Evolutionary conservation across 1,140 invertebrate species (phyloP).

Genomic region (Penaeus japonicus): DNA sequence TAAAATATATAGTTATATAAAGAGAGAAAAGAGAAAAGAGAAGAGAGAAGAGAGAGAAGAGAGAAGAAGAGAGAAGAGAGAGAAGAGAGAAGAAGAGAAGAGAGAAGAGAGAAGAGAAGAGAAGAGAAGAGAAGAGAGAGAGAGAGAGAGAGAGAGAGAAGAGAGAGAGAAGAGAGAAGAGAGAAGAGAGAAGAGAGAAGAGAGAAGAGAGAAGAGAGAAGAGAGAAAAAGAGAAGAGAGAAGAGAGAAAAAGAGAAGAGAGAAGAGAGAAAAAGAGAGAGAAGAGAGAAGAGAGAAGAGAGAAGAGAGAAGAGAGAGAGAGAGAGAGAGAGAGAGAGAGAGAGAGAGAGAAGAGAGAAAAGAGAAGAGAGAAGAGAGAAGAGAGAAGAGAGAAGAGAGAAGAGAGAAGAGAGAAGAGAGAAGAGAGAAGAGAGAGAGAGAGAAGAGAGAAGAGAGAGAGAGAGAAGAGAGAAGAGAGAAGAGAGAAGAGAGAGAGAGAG

Average conservation of each 20-base stretch:
- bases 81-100: too few species aligned
- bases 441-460: background rate
- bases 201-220: background rate
- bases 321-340: background rate
- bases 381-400: background rate
- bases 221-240: too few species aligned
- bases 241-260: background rate
- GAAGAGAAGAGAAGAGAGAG: background rate
- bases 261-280: background rate
- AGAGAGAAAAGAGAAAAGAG: background rate
- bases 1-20: background rate
- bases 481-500: background rate
- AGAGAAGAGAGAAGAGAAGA: too few species aligned
- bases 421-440: too few species aligned
- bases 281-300: too few species aligned
- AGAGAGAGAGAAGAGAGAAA: background rate
- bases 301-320: background rate
- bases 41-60: background rate
- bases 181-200: too few species aligned
- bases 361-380: background rate
- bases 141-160: background rate
- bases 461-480: too few species aligned
- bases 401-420: too few species aligned
- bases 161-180: too few species aligned
- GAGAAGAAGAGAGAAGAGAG: too few species aligned